Evolutionary conservation across 2,797 vertebrate genomes (phyloP), one percentile per base, ranked within the genome.

Genomic region (Cetoscarus ocellatus): DNA sequence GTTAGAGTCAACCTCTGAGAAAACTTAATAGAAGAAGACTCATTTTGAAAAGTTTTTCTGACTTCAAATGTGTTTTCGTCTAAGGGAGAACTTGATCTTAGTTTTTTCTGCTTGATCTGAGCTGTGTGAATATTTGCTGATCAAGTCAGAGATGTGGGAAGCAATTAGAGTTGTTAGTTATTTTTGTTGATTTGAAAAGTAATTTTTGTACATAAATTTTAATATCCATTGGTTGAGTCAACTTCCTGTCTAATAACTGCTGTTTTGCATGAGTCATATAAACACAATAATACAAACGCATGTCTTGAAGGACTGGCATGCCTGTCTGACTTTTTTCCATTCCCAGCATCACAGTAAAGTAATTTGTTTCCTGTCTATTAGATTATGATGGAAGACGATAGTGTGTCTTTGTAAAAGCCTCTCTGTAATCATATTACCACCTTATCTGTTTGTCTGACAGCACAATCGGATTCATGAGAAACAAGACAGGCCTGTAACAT

Each of bases 391-490:
- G 67, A 83, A 80, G 83, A 85, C 75, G 59, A 83, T 89, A 75
- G 78, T 52, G 69, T 80, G 69, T 87, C 81, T 82, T 79, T 83
- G 68, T 81, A 70, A 88, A 89, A n/a, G 27, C 75, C 67, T 77
- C 80, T 66, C 61, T 71, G 66, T 91, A 92, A 92, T 92, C 74
- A 61, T 81, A 86, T 91, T 91, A 87, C 84, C 77, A 65, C 85
- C 82, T 78, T 61, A 56, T 79, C 77, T 78, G 79, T 80, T 64
- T 79, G 79, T 79, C 69, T 80, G 79, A 61, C 78, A 53, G 36
- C 10, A 13, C 83, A 61, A 73, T 84, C 67, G 65, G 51, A 75
- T 61, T 70, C 63, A 80, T 7, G 7, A 80, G 68, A 74, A 52
- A 45, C 45, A 19, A 61, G 61, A 40, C 48, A 38, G 65, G 54